These are phyloP conservation scores for Lophura nycthemera DNA, from an alignment of 2,113 vertebrate genomes.

Conservation along the genomic window DNA sequence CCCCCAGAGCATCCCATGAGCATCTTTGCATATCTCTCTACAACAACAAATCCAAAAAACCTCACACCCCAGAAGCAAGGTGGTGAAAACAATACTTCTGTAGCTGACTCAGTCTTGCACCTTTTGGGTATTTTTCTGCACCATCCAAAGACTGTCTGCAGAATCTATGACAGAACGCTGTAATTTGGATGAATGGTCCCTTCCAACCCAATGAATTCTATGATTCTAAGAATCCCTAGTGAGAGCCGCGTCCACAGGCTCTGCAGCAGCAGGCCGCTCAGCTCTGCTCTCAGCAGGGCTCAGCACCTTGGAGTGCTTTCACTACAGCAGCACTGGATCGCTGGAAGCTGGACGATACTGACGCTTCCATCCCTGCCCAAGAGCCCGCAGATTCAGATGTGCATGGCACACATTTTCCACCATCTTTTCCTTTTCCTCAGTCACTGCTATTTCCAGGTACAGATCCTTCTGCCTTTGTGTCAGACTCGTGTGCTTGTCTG, in stretches of 20 bases:
- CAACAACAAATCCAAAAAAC: background rate
- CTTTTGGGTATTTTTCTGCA: rapidly evolving
- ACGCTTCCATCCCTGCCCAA: background rate
- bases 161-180: background rate
- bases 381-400: background rate
- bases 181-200: background rate
- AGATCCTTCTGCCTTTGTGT: background rate
- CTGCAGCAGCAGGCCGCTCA: no score
- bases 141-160: background rate
- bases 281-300: background rate
- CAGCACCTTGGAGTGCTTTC: background rate
- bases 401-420: background rate
- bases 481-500: background rate
- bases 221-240: background rate
- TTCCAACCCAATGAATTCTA: no score
- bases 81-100: background rate
- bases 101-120: rapidly evolving
- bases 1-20: background rate
- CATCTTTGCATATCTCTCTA: background rate
- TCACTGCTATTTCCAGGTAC: background rate
- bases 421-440: background rate
- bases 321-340: background rate
- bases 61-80: background rate
- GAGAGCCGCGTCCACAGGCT: background rate
- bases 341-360: rapidly evolving